Evolutionary conservation across 2,888 invertebrate genomes (phyloP), one percentile per base, ranked within the genome.

Genomic region (Pandemis heparana): DNA sequence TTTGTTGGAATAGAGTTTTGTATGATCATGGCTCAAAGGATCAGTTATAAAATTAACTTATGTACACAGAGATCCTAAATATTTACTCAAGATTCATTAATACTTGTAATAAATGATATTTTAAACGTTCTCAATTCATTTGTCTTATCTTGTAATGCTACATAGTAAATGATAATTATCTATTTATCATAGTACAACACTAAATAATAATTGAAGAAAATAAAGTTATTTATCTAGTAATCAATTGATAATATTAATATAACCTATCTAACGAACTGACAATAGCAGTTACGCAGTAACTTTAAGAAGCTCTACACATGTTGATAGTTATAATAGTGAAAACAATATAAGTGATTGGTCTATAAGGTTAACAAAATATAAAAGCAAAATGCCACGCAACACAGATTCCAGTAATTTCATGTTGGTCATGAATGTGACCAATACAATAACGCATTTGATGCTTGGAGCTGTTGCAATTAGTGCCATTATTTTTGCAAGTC

Each of bases 1-100:
- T 67, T 82, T 5, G 83, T 87, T 0, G 76, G 81, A 14, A 75
- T 85, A 7, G 85, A 85, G 46, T 86, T 86, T 75, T 85, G 80
- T 81, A 74, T 85, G 14, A 16, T 75, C 0, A 76, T 78, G 12
- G 77, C 67, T 8, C 80, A 77, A 39, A 82, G 79, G 71, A 69
- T 81, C 14, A 46, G 7, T 4, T 62, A 51, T 14, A 68, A 16
- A 10, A 72, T 51, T 10, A 51, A 38, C 32, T 16, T 39, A 16
- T 16, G 65, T 0, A 16, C 5, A 14, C 65, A 48, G 23, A 14
- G 8, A 10, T 10, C 38, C 53, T 18, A 0, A n/a, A 53, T 53
- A 51, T n/a, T 51, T 51, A 12, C 12, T 43, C 12, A 5, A 43
- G 12, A 43, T 43, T 43, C 5, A 12, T 1, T 12, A 12, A 12